Evolutionary conservation across 2,888 invertebrate species (phyloP).

Genomic region (Mythimna albipuncta): DNA sequence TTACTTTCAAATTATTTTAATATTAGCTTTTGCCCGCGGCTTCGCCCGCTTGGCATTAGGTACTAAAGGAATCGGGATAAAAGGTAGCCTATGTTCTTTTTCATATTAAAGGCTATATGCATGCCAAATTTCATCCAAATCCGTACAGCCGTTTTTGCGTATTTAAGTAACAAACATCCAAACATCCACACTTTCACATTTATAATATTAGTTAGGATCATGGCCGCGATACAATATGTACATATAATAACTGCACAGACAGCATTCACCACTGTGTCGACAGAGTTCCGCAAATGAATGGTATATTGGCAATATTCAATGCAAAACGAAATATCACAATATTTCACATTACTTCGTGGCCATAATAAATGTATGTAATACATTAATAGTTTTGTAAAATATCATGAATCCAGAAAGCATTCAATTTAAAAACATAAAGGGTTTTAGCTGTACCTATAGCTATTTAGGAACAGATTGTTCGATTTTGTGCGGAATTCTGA

Average conservation of each 20-base stretch:
- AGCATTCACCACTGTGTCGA: constrained; percentile 2
- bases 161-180: too few relatives aligned
- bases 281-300: constrained; percentile 6
- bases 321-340: constrained; percentile 1
- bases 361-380: neutral
- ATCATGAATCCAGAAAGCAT: constrained; percentile 3
- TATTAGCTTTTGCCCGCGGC: too few relatives aligned
- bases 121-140: too few relatives aligned
- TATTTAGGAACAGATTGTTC: constrained; percentile 14
- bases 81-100: too few relatives aligned
- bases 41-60: too few relatives aligned
- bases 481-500: constrained; percentile 22
- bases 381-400: constrained; percentile 4
- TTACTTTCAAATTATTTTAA: neutral
- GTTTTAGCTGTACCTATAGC: neutral
- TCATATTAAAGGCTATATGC: too few relatives aligned
- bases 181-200: too few relatives aligned
- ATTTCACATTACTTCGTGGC: neutral
- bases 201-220: too few relatives aligned
- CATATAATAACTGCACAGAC: constrained; percentile 7
- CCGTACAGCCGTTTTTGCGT: too few relatives aligned
- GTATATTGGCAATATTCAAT: constrained; percentile 2
- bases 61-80: too few relatives aligned
- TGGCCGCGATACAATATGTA: neutral
- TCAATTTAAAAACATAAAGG: constrained; percentile 9